Base-by-base conservation (phyloP, 2,888 invertebrate species). In the Platerodrilus igneus region DNA sequence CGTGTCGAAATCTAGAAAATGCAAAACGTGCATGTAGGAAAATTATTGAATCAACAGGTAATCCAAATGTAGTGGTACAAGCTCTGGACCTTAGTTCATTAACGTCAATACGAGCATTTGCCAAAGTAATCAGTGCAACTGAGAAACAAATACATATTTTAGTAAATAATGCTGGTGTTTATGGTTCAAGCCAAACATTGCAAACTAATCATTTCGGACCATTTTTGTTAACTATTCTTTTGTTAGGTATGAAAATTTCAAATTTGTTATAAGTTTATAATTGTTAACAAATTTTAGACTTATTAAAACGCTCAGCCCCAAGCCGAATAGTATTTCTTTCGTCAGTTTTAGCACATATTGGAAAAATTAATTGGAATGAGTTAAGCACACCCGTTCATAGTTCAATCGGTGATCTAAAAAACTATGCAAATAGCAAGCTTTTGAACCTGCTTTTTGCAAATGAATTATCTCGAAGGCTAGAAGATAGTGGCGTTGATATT, bases 141-240 rank as follows among this genome's bases (percentile, higher is more conserved):
- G 88, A 89, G 66, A 60, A 71, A 6, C 76, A 75, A 55, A 66
- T 94, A 17, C 84, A 93, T 68, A 86, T 92, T 0, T 68, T 94
- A 1, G 78, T 94, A 42, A 91, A 92, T 68, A 93, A 93, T 66
- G 93, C 93, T 1, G 93, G 91, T 6, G 83, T 85, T 57, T 87
- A 85, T 0, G 88, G 84, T 3, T 70, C 94, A 19, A 95, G 95
- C 63, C 67, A 83, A 55, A 92, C 90, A 1, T 89, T 93, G 84
- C 91, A 86, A 0, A 91, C 92, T 0, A 96, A 96, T 62, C 87
- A 94, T 58, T 90, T 89, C 63, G 95, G 95, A 0, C 93, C 92
- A 6, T 96, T 95, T 63, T 72, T 96, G 26, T 73, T 97, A 7
- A 95, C 94, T 0, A 92, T 92, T 68, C 77, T 96, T 6, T 72